A percentile compares a stretch with the other conserved stretches of the same genome.
phyloP scores from a whole-genome alignment of 2,113 vertebrate genomes.

The Cyanoramphus novaezelandiae region DNA sequence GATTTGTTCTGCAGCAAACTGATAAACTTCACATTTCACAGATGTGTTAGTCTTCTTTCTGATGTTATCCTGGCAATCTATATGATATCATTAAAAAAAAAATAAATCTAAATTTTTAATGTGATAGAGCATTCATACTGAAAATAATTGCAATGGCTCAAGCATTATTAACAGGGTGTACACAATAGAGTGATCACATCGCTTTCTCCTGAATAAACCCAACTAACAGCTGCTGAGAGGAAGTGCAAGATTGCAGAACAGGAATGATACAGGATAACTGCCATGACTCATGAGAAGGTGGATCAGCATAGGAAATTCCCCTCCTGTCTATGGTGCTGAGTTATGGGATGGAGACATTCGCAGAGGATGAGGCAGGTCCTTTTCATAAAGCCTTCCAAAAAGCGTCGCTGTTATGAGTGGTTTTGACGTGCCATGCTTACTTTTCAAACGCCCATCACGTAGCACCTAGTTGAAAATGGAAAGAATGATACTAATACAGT shows the following conservation, averaged over 20 bases:
- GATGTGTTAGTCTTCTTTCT: not conserved
- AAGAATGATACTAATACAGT: not conserved
- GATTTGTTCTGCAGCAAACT: not conserved
- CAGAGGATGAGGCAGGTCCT: conserved; percentile 39
- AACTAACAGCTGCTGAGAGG: not conserved
- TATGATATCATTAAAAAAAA: not conserved
- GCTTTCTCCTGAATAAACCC: not conserved
- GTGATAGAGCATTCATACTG: not conserved
- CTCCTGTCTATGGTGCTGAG: not conserved
- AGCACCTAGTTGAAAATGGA: conserved; percentile 64
- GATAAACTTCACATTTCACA: not conserved
- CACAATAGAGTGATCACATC: not conserved
- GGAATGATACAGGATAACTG: not conserved
- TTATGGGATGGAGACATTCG: accelerated
- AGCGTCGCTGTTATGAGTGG: conserved; percentile 67
- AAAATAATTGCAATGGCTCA: not conserved
- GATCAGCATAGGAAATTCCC: not conserved
- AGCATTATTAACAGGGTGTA: not conserved
- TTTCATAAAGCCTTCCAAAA: conserved; percentile 76
- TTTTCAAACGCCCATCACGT: conserved; percentile 67
- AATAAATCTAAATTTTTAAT: not conserved
- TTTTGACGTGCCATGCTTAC: conserved; percentile 16
- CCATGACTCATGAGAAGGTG: not conserved
- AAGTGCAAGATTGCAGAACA: not conserved
- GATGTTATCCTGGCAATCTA: not conserved